Base-by-base conservation (phyloP, 2,888 invertebrate genomes). In the Aleiodes alternator region DNA sequence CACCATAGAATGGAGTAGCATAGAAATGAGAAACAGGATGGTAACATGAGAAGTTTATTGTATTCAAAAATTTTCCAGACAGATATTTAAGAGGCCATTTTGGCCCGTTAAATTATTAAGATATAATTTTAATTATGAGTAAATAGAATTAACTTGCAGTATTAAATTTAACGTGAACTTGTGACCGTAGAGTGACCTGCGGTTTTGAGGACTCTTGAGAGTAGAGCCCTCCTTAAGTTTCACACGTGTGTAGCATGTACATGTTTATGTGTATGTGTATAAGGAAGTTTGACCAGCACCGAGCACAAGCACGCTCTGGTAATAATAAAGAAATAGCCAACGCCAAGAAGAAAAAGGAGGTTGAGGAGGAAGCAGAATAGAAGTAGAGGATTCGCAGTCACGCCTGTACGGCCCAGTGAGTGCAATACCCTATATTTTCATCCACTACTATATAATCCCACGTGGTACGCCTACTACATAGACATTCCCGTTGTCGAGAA, bases 361-460 rank as follows among this genome's bases (percentile, higher is more conserved):
- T 34, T 38, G 23, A 31, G 34, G 34, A 38, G 59, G 48, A 43
- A 48, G 64, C 14, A 7, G 43, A 43, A 43, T 43, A 43, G 43
- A 43, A 64, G 64, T 64, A 43, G 64, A 16, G 55, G 16, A 64
- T 64, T 64, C 64, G 8, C 9, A 64, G 64, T 64, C 64, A 64
- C 64, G 64, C 64, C 64, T 48, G 43, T 64, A 48, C 43, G 64
- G 48, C 64, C 64, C 64, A 64, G 43, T 64, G 64, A 64, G 64
- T 29, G 64, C 64, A 64, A 64, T 64, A 64, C 43, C 64, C 64
- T 64, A 64, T 64, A 64, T 64, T 64, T 43, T 64, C 16, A 43
- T 16, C 43, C 64, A 64, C 43, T 64, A 38, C 38, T 61, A 61
- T 61, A 61, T 61, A 61, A 43, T 64, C 64, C 48, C 64, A 64